Percentiles rank a stretch among this genome's conserved stretches.
These are phyloP conservation scores for Oeneis ivallda DNA, from an alignment of 2,888 invertebrate species.

Conservation along the genomic window DNA sequence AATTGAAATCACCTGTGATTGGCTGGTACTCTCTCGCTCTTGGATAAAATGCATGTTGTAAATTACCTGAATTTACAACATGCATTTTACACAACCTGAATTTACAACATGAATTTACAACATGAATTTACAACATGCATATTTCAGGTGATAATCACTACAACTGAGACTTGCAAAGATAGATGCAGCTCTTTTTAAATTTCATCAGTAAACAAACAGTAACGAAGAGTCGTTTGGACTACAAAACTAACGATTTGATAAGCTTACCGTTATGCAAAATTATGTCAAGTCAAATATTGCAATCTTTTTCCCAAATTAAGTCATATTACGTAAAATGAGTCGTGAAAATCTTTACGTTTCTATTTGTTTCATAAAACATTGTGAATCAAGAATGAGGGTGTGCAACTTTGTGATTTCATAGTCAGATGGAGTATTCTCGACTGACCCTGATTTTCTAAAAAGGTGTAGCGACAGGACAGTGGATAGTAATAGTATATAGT, in stretches of 20 bases:
- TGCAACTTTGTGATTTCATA: not conserved
- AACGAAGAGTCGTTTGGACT: not conserved
- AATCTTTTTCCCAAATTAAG: conserved; percentile 11
- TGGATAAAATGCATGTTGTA: no score
- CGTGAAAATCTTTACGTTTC: conserved; percentile 7
- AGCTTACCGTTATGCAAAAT: conserved; percentile 9
- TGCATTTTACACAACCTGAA: no score
- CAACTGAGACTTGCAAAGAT: no score
- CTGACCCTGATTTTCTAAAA: not conserved
- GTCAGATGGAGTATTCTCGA: not conserved
- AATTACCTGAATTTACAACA: no score
- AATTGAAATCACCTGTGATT: no score
- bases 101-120: no score
- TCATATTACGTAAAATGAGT: conserved; percentile 8
- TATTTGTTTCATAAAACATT: not conserved
- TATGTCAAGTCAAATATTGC: not conserved
- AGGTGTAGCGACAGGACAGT: not conserved
- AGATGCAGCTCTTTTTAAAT: not conserved
- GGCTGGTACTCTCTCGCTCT: no score
- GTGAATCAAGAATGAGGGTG: not conserved
- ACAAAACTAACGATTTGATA: not conserved
- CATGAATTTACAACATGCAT: no score
- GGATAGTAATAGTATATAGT: no score
- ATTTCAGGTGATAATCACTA: no score
- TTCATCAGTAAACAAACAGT: not conserved